Conservation (phyloP, 2,113 vertebrate genomes). For the Hiodon alosoides region DNA sequence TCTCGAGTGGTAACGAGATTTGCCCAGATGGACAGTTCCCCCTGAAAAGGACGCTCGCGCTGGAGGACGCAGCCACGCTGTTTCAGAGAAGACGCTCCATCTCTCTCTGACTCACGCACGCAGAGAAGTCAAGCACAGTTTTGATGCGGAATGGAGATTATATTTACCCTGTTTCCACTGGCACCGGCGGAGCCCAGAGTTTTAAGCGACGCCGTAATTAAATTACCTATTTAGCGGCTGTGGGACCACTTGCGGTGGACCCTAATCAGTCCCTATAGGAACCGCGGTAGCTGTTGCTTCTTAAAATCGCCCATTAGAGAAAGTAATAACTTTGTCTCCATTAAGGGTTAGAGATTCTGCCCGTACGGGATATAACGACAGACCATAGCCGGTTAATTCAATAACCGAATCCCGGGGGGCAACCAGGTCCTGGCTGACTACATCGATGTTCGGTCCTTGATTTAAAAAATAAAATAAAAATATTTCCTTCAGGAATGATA, state of each 20-base stretch:
- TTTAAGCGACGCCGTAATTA: constrained; percentile 13
- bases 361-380: background rate
- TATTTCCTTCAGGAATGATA: constrained; percentile 74
- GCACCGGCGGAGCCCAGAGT: background rate
- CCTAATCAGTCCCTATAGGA: constrained; percentile 21
- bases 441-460: constrained; percentile 35
- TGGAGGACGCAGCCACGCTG: too few species aligned
- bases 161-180: background rate
- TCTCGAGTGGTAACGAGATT: too few species aligned
- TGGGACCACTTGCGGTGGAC: constrained; percentile 15
- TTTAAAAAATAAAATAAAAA: constrained; percentile 39
- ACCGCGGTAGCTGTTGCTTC: constrained; percentile 5
- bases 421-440: background rate
- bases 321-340: constrained; percentile 18
- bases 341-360: constrained; percentile 11
- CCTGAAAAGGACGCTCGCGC: too few species aligned
- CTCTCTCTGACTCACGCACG: too few species aligned
- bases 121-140: too few species aligned
- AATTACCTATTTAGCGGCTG: constrained; percentile 20
- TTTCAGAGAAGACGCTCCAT: too few species aligned
- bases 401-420: background rate
- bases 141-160: constrained; percentile 2
- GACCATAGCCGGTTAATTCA: constrained; percentile 7
- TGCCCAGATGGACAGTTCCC: too few species aligned
- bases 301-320: constrained; percentile 16